Evolutionary conservation across 2,797 vertebrate genomes (phyloP).

Genomic region (Premnoplex brunnescens): DNA sequence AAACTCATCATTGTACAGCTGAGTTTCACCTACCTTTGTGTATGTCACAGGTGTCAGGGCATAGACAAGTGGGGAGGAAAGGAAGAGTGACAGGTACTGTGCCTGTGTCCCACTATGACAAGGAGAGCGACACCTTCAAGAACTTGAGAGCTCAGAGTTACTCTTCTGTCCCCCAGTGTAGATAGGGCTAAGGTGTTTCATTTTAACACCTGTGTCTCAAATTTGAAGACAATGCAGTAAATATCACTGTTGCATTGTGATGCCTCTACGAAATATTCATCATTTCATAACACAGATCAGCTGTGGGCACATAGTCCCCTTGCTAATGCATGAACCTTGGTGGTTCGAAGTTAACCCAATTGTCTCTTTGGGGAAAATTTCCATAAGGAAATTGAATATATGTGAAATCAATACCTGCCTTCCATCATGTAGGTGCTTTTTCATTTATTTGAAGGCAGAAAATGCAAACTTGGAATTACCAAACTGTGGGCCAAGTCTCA

Average conservation of each 20-base stretch:
- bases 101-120: not conserved
- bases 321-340: not conserved
- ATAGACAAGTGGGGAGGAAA: not conserved
- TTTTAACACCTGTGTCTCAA: not conserved
- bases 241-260: not conserved
- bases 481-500: not conserved
- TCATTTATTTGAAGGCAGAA: not conserved
- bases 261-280: not conserved
- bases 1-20: not conserved
- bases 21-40: not conserved
- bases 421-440: not conserved
- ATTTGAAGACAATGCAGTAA: not conserved
- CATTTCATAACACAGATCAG: not conserved
- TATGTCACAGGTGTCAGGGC: not conserved
- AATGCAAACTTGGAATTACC: not conserved
- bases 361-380: not conserved
- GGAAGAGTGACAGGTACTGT: not conserved
- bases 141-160: not conserved
- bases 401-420: not conserved
- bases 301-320: not conserved
- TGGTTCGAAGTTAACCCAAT: not conserved
- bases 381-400: not conserved
- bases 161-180: not conserved
- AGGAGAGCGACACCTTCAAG: rapidly evolving
- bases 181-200: not conserved